Percentiles rank a stretch among this genome's conserved stretches.
Evolutionary conservation across 2,888 invertebrate species (phyloP).

Genomic region (Eupithecia insigniata): DNA sequence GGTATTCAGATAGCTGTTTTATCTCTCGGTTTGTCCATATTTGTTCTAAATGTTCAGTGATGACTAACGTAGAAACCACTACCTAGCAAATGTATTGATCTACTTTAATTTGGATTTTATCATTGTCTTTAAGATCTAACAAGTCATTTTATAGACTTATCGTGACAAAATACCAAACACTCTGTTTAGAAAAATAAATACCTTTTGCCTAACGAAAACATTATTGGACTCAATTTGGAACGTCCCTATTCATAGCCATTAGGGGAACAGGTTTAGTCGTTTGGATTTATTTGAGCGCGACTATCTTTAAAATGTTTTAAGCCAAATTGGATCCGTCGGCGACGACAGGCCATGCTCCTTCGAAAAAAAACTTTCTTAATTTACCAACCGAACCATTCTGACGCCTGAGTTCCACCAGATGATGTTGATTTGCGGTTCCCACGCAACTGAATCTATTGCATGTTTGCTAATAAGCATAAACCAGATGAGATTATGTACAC

Average conservation of each 20-base stretch:
- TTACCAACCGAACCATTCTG: conserved; percentile 52
- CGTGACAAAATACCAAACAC: conserved; percentile 35
- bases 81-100: background rate
- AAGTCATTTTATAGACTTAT: background rate
- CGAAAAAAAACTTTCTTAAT: conserved; percentile 45
- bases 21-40: conserved; percentile 41
- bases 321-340: conserved; percentile 58
- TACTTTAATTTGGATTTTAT: conserved; percentile 8
- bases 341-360: conserved; percentile 57
- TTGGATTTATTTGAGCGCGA: conserved; percentile 52
- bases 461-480: conserved; percentile 68
- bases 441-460: conserved; percentile 64
- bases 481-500: conserved; percentile 72
- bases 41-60: conserved; percentile 40
- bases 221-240: conserved; percentile 49
- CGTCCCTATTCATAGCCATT: conserved; percentile 55
- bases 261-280: conserved; percentile 54
- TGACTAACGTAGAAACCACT: conserved; percentile 23
- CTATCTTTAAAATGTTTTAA: conserved; percentile 57
- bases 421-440: conserved; percentile 69
- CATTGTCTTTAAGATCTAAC: background rate
- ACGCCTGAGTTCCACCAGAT: conserved; percentile 52
- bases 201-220: conserved; percentile 42
- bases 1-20: conserved; percentile 36
- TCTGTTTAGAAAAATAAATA: conserved; percentile 25